A percentile compares a stretch with the other conserved stretches of the same genome.
These are phyloP conservation scores for Periplaneta americana DNA, from an alignment of 1,140 invertebrate species.

Conservation along the genomic window DNA sequence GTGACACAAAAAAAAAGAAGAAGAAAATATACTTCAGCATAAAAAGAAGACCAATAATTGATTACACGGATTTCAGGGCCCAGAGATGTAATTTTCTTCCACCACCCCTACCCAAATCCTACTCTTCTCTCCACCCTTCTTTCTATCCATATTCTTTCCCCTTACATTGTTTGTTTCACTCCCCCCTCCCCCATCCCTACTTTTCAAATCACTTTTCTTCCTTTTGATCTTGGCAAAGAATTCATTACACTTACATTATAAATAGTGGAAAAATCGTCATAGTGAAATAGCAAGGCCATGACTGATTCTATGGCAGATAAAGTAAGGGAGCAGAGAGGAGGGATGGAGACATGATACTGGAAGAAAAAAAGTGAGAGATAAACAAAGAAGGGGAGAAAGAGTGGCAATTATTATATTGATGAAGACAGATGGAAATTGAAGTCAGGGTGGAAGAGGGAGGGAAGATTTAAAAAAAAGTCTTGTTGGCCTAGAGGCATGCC, in stretches of 20 bases:
- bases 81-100: neutral
- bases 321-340: neutral
- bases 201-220: neutral
- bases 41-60: neutral
- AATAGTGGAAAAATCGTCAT: neutral
- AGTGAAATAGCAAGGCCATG: neutral
- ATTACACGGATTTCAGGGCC: neutral
- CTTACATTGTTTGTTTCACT: neutral
- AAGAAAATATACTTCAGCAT: neutral
- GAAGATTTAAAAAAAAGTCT: neutral
- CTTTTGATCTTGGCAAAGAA: neutral
- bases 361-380: neutral
- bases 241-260: neutral
- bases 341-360: neutral
- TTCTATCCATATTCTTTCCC: neutral
- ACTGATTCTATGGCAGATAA: neutral
- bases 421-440: neutral
- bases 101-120: neutral
- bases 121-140: neutral
- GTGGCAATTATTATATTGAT: neutral
- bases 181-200: too few relatives aligned
- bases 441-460: neutral
- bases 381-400: neutral
- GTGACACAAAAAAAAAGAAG: neutral
- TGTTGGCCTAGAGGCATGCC: neutral